Conservation (phyloP, 2,888 invertebrate species). For the Calephelis perditalis region DNA sequence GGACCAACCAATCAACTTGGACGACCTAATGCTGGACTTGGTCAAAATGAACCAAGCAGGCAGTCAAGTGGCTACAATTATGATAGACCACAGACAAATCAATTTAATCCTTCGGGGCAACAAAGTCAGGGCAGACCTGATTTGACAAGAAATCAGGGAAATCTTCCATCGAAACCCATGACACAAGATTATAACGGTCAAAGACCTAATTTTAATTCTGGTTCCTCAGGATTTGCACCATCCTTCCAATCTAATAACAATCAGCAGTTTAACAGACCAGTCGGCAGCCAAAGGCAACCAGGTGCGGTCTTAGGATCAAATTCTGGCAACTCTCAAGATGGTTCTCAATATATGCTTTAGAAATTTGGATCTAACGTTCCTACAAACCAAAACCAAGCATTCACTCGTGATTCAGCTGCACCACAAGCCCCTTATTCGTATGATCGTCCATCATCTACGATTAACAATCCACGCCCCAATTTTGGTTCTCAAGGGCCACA, state of each 20-base stretch:
- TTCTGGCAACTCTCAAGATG: neutral
- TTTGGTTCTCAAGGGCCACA: slow-evolving; percentile 15
- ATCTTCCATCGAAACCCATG: neutral
- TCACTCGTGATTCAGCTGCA: slow-evolving; percentile 14
- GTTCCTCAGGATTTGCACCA: neutral
- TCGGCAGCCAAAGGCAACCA: neutral
- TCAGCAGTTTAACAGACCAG: neutral
- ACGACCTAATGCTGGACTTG: neutral
- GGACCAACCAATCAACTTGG: neutral
- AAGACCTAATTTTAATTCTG: neutral
- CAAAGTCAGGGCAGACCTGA: slow-evolving; percentile 6
- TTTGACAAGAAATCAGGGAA: neutral
- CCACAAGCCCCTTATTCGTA: slow-evolving; percentile 27
- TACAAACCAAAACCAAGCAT: slow-evolving; percentile 16
- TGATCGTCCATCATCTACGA: slow-evolving; percentile 19
- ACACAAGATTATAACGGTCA: neutral
- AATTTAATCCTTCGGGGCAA: slow-evolving; percentile 4
- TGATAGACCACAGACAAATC: slow-evolving; percentile 21
- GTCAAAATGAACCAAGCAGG: slow-evolving; percentile 11
- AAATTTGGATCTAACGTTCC: slow-evolving; percentile 15
- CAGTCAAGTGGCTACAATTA: slow-evolving; percentile 23
- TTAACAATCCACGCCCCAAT: slow-evolving; percentile 13
- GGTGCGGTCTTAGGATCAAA: neutral
- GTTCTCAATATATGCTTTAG: neutral
- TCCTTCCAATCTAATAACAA: neutral